Evolutionary conservation across 2,797 vertebrate genomes (phyloP).

Genomic region (Holocentrus rufus): DNA sequence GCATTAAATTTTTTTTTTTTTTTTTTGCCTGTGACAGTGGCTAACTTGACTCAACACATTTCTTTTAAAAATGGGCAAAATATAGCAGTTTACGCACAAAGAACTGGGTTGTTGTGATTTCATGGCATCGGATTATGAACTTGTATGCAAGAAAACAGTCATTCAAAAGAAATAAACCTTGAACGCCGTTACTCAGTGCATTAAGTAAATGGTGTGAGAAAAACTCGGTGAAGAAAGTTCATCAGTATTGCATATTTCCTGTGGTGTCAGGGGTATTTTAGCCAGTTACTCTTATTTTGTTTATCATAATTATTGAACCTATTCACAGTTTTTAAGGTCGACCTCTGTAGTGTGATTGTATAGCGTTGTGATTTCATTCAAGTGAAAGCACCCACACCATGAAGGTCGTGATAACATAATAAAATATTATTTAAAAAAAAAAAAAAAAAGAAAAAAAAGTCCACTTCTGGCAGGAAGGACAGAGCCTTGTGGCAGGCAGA

Average conservation of each 20-base stretch:
- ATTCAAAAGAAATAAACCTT: conserved; percentile 3
- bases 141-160: not conserved
- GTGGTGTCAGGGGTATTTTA: conserved; percentile 37
- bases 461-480: conserved; percentile 47
- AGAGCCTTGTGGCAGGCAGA: conserved; percentile 63
- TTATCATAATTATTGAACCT: conserved; percentile 44
- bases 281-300: conserved; percentile 38
- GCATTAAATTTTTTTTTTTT: no score
- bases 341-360: conserved; percentile 46
- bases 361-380: conserved; percentile 62
- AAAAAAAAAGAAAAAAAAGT: conserved; percentile 59
- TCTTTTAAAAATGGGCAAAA: not conserved
- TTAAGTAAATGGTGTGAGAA: not conserved
- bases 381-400: conserved; percentile 46
- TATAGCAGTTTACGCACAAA: not conserved
- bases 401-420: conserved; percentile 66
- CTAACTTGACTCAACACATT: not conserved
- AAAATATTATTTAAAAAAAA: conserved; percentile 57
- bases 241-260: conserved; percentile 8
- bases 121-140: not conserved
- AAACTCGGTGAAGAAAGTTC: not conserved
- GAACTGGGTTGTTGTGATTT: not conserved
- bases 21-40: not conserved
- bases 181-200: not conserved
- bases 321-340: conserved; percentile 54